Evolutionary conservation across 2,797 vertebrate species (phyloP), one percentile per base, ranked within the genome.

Genomic region (Thalassophryne amazonica): DNA sequence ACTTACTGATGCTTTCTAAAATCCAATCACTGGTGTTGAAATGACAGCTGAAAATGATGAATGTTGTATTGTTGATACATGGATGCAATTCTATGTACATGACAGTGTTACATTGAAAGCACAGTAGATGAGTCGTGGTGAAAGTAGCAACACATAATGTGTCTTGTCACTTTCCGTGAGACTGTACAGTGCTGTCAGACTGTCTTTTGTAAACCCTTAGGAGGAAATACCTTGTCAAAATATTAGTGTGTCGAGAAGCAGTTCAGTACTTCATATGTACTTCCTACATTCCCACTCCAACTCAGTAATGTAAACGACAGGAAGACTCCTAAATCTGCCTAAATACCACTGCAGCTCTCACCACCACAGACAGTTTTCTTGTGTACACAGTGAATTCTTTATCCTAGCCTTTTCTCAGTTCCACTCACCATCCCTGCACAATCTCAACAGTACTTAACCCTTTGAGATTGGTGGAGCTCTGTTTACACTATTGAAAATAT

Each of bases 221-320:
- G 15, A 81, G 71, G 75, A 83, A 83, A 77, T 69, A 58, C 58
- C 60, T 59, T 69, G 70, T 80, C 60, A 70, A 64, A 81, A 83
- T 67, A 62, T 78, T 81, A 69, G 68, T 64, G 10, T 16, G 60
- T 47, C 32, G 41, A 41, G 51, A 56, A 50, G 1, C 61, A 31
- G 46, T 7, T 28, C 33, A 42, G 31, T 47, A n/a, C 49, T 17
- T 3, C 56, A 42, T 12, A 52, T 23, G 60, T 42, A 41, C 45
- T n/a, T 59, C 5, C 34, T 40, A 13, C 20, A 60, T 53, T 60
- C 37, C 30, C 14, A 34, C 28, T 61, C 34, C 12, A 35, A 6
- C 47, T 66, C 35, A 21, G 57, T 41, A 30, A 38, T 53, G 24
- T 65, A 76, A 76, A 70, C 59, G 48, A 32, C 45, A 51, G 52